Evolutionary conservation across 2,888 invertebrate genomes (phyloP), one percentile per base, ranked within the genome.

Genomic region (Ichneumoninae sp.): DNA sequence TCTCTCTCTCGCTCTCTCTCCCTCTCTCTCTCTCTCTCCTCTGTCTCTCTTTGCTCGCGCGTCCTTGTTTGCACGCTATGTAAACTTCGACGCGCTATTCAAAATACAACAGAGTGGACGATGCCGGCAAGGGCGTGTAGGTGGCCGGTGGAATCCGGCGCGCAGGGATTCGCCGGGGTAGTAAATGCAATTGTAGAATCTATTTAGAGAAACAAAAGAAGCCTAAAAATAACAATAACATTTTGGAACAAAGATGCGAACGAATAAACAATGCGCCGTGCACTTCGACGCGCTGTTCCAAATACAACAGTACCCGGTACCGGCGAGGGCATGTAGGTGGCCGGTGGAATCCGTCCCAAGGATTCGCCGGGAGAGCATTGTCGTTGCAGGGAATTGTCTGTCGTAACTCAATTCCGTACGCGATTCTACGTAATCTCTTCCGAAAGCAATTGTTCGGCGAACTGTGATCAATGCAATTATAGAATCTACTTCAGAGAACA

Each of bases 81-180:
- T 63, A 26, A 63, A 71, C 70, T 52, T 36, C 36, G 60, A 3
- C 40, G 57, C 40, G 73, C 57, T 60, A 44, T 73, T 60, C 44
- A 60, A 47, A 73, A 73, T 30, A 44, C 44, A 73, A 44, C 26
- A 44, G 22, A 26, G 22, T 36, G 10, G 13, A 16, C 52, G 69
- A 30, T 69, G 8, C 50, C 60, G 19, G 16, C 60, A 33, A 30
- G 19, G 19, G 33, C 19, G 13, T 16, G 54, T 36, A 30, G 50
- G 52, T 52, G 33, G 54, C 19, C 36, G 70, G 57, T 57, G 16
- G 26, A 57, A 7, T n/a, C 1, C 19, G 16, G 19, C 19, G 1
- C 52, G 30, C 5, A n/a, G 16, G 16, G 60, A 63, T 63, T 63
- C 60, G 7, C 60, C 13, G 16, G 13, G 57, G 10, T 40, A 8